These are phyloP conservation scores for Hofmannophila pseudospretella DNA, from an alignment of 2,888 invertebrate genomes.

Conservation along the genomic window DNA sequence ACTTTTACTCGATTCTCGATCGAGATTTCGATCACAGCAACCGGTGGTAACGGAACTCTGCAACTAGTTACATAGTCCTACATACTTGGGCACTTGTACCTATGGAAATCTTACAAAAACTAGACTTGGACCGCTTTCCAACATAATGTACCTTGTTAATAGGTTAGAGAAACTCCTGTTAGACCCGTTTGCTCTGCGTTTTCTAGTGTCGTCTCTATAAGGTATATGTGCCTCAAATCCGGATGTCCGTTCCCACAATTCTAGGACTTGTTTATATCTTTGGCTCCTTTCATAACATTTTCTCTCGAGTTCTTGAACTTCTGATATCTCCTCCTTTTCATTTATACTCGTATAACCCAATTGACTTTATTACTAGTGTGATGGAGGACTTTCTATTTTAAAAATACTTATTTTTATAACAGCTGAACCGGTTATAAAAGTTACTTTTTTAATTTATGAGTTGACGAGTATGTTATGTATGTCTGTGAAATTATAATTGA, in stretches of 20 bases:
- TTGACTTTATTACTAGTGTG: conserved; percentile 9
- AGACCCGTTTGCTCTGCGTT: conserved; percentile 46
- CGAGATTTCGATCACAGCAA: conserved; percentile 45
- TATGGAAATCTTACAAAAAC: conserved; percentile 68
- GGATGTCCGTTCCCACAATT: conserved; percentile 37
- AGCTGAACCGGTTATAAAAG: conserved; percentile 31
- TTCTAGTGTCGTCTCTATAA: conserved; percentile 51
- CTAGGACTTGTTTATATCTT: conserved; percentile 12
- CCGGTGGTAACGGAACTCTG: conserved; percentile 50
- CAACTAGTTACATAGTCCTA: conserved; percentile 59
- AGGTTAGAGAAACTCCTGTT: conserved; percentile 63
- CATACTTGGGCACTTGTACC: conserved; percentile 43
- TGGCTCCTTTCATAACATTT: conserved; percentile 6
- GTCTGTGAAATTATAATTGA: conserved; percentile 31
- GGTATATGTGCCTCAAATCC: conserved; percentile 24
- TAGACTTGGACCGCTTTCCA: conserved; percentile 67
- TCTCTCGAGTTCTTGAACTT: conserved; percentile 6
- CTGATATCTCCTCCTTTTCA: conserved; percentile 1
- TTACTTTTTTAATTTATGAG: conserved; percentile 47
- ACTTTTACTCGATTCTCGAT: conserved; percentile 63
- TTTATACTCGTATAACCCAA: conserved; percentile 10
- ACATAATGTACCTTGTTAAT: conserved; percentile 64
- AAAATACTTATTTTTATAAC: conserved; percentile 34
- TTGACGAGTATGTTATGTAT: conserved; percentile 45
- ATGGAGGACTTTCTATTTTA: conserved; percentile 57